These are phyloP conservation scores for Aphelocoma californica DNA, from an alignment of 2,797 vertebrate species.

Conservation along the genomic window DNA sequence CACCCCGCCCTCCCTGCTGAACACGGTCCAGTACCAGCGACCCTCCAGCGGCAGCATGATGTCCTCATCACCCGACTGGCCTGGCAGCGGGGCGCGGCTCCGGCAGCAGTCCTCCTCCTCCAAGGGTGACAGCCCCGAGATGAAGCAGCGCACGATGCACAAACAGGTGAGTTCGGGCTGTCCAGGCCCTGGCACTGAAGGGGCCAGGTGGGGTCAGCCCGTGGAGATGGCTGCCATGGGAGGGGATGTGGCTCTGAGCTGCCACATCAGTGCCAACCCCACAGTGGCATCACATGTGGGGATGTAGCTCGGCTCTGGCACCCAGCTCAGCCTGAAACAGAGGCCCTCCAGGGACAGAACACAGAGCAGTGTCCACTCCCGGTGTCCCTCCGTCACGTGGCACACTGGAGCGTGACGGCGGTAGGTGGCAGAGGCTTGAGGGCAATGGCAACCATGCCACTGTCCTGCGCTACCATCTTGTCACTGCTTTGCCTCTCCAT, in stretches of 20 bases:
- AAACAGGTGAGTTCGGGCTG: conserved; percentile 84
- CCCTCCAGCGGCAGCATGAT: conserved; percentile 90
- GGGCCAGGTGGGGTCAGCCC: background rate
- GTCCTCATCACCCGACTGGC: conserved; percentile 93
- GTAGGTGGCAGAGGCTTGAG: background rate
- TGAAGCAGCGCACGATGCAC: conserved; percentile 89
- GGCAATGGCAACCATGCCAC: background rate
- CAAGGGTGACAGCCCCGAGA: conserved; percentile 95
- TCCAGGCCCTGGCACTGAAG: rapidly evolving
- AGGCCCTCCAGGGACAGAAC: background rate
- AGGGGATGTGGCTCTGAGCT: background rate
- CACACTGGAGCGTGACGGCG: background rate
- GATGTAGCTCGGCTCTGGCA: background rate
- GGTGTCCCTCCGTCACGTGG: rapidly evolving
- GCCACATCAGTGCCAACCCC: rapidly evolving
- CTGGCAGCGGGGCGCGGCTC: conserved; percentile 84
- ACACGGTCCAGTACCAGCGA: conserved; percentile 86
- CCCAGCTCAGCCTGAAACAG: background rate
- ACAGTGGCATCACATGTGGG: rapidly evolving
- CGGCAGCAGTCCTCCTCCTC: conserved; percentile 95
- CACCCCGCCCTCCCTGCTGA: conserved; percentile 88
- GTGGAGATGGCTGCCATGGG: rapidly evolving
- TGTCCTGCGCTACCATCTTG: conserved; percentile 6
- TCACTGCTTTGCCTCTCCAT: conserved; percentile 65
- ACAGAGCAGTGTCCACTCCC: rapidly evolving